Evolutionary conservation across 2,113 vertebrate species (phyloP).

Genomic region (Zosterops hypoxanthus): DNA sequence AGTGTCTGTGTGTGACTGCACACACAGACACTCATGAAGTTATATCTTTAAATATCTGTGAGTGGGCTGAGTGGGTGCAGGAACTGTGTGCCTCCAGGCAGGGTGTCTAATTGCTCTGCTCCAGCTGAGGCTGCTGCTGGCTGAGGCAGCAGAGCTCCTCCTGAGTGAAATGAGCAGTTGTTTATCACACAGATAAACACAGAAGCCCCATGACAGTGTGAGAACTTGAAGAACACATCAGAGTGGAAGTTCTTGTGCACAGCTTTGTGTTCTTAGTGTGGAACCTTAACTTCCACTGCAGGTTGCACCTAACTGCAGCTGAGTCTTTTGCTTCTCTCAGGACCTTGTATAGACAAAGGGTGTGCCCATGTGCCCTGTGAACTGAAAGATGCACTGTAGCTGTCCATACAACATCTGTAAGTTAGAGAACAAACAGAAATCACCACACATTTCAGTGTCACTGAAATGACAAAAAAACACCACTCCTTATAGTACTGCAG

Average conservation of each 20-base stretch:
- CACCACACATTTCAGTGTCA: neutral
- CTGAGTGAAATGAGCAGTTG: neutral
- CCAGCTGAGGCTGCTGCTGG: neutral
- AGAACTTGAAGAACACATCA: neutral
- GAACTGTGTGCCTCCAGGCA: neutral
- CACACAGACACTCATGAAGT: neutral
- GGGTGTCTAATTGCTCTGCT: neutral
- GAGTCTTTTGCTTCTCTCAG: neutral
- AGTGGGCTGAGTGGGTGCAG: neutral
- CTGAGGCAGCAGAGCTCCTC: neutral
- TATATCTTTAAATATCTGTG: neutral
- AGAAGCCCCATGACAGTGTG: neutral
- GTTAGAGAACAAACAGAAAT: neutral
- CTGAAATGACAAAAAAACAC: neutral
- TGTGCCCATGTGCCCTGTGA: neutral
- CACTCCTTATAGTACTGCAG: neutral
- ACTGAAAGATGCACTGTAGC: neutral
- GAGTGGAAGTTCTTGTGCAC: neutral
- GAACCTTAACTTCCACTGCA: neutral
- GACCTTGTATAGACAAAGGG: neutral
- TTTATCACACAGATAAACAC: neutral
- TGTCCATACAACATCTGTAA: neutral
- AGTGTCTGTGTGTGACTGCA: neutral
- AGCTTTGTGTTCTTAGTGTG: neutral
- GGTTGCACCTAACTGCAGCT: neutral